A percentile compares a stretch with the other conserved stretches of the same genome.
Evolutionary conservation across 2,113 vertebrate genomes (phyloP).

Genomic region (Menidia beryllina): DNA sequence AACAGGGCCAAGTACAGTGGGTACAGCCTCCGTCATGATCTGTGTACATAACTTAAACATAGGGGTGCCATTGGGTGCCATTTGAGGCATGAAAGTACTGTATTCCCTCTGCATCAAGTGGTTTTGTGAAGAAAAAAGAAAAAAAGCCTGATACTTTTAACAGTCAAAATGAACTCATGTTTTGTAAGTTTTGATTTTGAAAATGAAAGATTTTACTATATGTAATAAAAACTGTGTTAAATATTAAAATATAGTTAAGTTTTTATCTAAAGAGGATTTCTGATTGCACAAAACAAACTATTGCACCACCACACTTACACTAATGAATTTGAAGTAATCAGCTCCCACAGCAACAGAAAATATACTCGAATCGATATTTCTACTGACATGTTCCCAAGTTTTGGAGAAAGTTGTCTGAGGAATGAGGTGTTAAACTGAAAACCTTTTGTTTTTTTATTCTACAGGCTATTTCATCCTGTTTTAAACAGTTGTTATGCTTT

Average conservation of each 20-base stretch:
- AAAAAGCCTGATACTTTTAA: background rate
- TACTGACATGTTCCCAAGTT: background rate
- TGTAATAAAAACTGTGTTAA: background rate
- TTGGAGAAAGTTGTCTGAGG: too few relatives aligned
- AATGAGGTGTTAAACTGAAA: too few relatives aligned
- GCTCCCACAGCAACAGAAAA: background rate
- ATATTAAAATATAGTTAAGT: background rate
- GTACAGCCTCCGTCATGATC: conserved; percentile 20
- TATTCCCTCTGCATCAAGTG: conserved; percentile 27
- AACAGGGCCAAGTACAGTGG: conserved; percentile 30
- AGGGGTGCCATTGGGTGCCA: conserved; percentile 5
- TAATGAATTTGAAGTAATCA: background rate
- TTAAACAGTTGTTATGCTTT: too few relatives aligned
- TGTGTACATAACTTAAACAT: background rate
- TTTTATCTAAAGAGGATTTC: background rate
- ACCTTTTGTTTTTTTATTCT: too few relatives aligned
- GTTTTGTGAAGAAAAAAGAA: background rate
- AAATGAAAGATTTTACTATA: background rate
- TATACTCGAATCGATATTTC: background rate
- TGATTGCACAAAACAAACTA: background rate
- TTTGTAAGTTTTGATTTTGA: background rate
- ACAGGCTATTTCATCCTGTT: too few relatives aligned
- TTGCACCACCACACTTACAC: background rate
- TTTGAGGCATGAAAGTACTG: conserved; percentile 6
- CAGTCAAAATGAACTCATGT: background rate